Evolutionary conservation across 2,797 vertebrate genomes (phyloP).

Genomic region (Sphaeramia orbicularis): DNA sequence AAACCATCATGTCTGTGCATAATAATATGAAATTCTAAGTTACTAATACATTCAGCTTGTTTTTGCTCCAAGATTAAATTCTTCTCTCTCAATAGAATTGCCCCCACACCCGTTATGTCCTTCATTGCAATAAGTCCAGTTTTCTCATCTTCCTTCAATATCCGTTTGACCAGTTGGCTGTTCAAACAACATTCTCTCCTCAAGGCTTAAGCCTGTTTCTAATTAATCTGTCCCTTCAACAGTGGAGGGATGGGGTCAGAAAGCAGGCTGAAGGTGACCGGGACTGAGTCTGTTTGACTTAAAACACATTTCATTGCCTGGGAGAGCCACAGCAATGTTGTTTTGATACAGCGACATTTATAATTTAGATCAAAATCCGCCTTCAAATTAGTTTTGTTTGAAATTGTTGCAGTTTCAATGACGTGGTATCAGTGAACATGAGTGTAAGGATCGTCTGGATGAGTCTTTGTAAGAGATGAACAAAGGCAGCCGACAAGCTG

Average conservation of each 20-base stretch:
- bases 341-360: slow-evolving; percentile 14
- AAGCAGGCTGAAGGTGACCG: slow-evolving; percentile 56
- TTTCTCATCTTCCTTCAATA: slow-evolving; percentile 62
- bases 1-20: not conserved
- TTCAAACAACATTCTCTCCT: slow-evolving; percentile 69
- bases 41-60: not conserved
- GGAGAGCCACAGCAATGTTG: not conserved
- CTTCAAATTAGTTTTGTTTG: slow-evolving; percentile 8
- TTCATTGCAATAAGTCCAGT: slow-evolving; percentile 63
- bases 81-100: slow-evolving; percentile 15
- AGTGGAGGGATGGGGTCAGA: slow-evolving; percentile 40
- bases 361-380: slow-evolving; percentile 9
- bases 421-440: not conserved
- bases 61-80: slow-evolving; percentile 15
- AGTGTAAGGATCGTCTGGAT: too few species aligned
- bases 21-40: not conserved
- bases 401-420: not conserved
- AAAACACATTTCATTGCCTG: slow-evolving; percentile 18
- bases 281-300: slow-evolving; percentile 31
- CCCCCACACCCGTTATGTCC: slow-evolving; percentile 46
- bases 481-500: too few species aligned
- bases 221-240: slow-evolving; percentile 62
- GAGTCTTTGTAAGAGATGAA: too few species aligned
- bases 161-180: slow-evolving; percentile 52
- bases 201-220: slow-evolving; percentile 57